Percentiles rank a stretch among this genome's conserved stretches.
These are phyloP conservation scores for Fulica atra DNA, from an alignment of 2,113 vertebrate genomes.

Conservation along the genomic window DNA sequence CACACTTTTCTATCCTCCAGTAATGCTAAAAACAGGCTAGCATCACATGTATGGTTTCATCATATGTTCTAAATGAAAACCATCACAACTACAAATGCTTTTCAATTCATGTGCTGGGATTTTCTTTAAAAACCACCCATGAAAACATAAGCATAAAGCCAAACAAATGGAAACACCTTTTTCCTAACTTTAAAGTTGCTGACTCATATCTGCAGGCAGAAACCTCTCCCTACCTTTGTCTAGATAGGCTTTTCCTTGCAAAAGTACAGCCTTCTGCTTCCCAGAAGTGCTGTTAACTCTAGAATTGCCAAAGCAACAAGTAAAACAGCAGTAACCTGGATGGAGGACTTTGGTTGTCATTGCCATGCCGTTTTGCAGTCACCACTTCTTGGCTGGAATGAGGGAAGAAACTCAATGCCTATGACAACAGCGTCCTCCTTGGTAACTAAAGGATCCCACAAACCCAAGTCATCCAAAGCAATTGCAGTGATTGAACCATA, in stretches of 20 bases:
- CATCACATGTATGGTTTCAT: not conserved
- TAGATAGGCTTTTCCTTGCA: not conserved
- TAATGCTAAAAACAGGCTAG: not conserved
- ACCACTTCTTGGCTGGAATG: not conserved
- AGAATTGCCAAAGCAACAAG: not conserved
- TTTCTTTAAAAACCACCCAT: not conserved
- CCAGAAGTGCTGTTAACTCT: not conserved
- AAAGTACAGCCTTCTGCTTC: not conserved
- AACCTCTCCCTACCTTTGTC: not conserved
- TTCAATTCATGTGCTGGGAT: not conserved
- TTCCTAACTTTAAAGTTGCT: constrained; percentile 4
- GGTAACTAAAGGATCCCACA: not conserved
- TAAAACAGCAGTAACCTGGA: not conserved
- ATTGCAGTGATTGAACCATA: not conserved
- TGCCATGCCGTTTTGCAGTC: not conserved
- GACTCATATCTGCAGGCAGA: constrained; percentile 36
- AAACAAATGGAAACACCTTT: not conserved
- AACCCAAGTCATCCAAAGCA: not conserved
- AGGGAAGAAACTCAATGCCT: not conserved
- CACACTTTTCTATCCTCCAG: not conserved
- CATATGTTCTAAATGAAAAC: not conserved
- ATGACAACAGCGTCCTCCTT: not conserved
- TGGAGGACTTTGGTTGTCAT: not conserved
- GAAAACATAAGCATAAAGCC: not conserved
- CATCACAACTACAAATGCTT: not conserved